A percentile compares a stretch with the other conserved stretches of the same genome.
These are phyloP conservation scores for Nowickia ferox DNA, from an alignment of 2,888 invertebrate genomes.

Conservation along the genomic window DNA sequence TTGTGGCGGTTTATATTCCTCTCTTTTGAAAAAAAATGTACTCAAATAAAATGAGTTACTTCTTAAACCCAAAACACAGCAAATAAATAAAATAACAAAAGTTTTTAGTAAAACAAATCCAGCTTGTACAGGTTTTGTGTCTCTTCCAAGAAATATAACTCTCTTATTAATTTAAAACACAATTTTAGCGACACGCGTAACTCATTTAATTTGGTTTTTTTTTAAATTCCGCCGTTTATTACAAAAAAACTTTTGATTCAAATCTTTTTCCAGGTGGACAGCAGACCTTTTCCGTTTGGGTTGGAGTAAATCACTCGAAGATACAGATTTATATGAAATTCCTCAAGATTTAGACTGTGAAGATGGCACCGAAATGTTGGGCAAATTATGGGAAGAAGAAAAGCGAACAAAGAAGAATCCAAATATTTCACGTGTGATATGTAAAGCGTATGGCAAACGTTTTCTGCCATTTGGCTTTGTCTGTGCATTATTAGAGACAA, in stretches of 20 bases:
- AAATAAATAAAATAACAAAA: constrained; percentile 22
- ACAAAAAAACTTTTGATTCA: not conserved
- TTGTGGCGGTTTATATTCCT: constrained; percentile 1
- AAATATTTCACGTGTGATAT: constrained; percentile 83
- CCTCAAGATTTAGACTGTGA: constrained; percentile 84
- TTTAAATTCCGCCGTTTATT: not conserved
- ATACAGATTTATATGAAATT: constrained; percentile 85
- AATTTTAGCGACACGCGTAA: not conserved
- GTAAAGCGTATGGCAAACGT: constrained; percentile 83
- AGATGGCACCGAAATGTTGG: constrained; percentile 83
- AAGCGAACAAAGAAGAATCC: constrained; percentile 81
- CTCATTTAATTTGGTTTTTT: no score
- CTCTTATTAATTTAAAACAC: not conserved
- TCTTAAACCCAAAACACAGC: not conserved
- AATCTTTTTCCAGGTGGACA: constrained; percentile 80
- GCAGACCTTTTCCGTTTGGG: constrained; percentile 84
- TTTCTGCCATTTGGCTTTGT: constrained; percentile 80
- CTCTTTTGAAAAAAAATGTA: not conserved
- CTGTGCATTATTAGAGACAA: constrained; percentile 78
- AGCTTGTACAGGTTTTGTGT: not conserved
- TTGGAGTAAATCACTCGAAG: constrained; percentile 83
- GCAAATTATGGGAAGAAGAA: constrained; percentile 83
- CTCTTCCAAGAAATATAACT: not conserved
- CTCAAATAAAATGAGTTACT: constrained; percentile 7
- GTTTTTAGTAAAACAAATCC: not conserved